Conservation (phyloP, 1,140 invertebrate genomes). For the Apis dorsata region DNA sequence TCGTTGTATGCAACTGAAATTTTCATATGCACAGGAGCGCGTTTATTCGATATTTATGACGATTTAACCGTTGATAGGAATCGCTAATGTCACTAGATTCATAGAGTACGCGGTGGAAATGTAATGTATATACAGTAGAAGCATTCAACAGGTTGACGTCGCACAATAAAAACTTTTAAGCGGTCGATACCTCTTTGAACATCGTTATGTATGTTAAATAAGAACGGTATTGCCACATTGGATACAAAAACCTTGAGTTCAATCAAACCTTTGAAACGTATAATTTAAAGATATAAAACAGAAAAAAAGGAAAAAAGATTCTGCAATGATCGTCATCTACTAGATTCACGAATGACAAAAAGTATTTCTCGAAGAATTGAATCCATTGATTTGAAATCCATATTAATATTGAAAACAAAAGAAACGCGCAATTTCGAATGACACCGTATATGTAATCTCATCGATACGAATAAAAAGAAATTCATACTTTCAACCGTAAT, state of each 20-base stretch:
- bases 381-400: too few species aligned
- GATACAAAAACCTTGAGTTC: not conserved
- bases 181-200: conserved; percentile 35
- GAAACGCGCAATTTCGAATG: too few species aligned
- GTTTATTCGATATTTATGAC: not conserved
- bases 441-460: too few species aligned
- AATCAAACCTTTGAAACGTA: not conserved
- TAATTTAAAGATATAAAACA: not conserved
- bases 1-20: not conserved
- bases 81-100: conserved; percentile 5
- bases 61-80: not conserved
- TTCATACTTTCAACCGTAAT: too few species aligned
- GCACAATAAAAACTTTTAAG: conserved; percentile 32
- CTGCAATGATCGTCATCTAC: too few species aligned
- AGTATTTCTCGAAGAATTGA: too few species aligned
- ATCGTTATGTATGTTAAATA: conserved; percentile 7
- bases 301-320: too few species aligned
- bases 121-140: not conserved
- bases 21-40: not conserved
- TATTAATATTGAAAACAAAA: too few species aligned
- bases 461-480: too few species aligned
- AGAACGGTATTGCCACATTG: not conserved
- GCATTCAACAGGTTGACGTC: conserved; percentile 40
- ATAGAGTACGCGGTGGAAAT: not conserved
- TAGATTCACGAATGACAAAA: too few species aligned